Evolutionary conservation across 2,797 vertebrate species (phyloP).

Genomic region (Tadarida brasiliensis): DNA sequence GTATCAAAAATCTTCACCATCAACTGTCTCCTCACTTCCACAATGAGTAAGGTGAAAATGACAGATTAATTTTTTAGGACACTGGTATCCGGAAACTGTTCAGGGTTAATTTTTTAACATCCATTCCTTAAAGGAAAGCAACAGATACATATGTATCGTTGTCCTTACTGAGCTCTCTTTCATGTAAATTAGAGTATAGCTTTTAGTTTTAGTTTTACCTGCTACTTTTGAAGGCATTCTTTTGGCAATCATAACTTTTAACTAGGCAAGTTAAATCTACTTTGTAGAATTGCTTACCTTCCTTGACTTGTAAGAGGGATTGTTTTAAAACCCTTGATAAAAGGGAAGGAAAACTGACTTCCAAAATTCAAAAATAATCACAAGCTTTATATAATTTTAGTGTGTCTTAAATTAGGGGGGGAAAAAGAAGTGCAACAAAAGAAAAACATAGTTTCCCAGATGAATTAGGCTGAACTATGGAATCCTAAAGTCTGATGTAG

Average conservation of each 20-base stretch:
- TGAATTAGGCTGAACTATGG: neutral
- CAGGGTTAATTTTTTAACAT: neutral
- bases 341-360: constrained; percentile 22
- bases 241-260: neutral
- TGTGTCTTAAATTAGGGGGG: constrained; percentile 5
- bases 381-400: neutral
- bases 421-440: neutral
- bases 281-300: constrained; percentile 31
- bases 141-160: neutral
- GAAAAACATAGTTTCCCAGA: constrained; percentile 36
- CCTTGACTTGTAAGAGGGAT: neutral
- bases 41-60: constrained; percentile 25
- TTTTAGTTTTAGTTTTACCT: constrained; percentile 36
- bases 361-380: constrained; percentile 47
- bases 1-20: neutral
- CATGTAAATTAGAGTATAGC: neutral
- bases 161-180: neutral
- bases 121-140: neutral
- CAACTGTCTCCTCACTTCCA: neutral
- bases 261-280: constrained; percentile 13
- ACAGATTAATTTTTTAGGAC: neutral
- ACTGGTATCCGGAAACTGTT: neutral
- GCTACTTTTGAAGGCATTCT: neutral
- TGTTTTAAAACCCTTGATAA: neutral
- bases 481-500: constrained; percentile 54